Evolutionary conservation across 1,140 invertebrate species (phyloP).

Genomic region (Trachymyrmex septentrionalis): DNA sequence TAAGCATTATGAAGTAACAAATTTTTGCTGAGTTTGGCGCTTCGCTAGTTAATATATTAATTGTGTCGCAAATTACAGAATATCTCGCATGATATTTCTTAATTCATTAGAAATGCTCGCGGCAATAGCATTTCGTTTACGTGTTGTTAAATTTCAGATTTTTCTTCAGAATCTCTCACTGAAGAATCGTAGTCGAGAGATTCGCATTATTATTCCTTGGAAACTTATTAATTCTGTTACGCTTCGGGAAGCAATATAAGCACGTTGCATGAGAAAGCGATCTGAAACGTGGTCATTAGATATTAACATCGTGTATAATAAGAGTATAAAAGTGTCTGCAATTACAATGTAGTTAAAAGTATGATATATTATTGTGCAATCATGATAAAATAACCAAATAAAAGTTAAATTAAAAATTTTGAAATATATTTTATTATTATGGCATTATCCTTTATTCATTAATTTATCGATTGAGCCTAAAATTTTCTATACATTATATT

Average conservation of each 20-base stretch:
- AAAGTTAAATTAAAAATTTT: not conserved
- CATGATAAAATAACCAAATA: not conserved
- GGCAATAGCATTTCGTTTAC: conserved; percentile 27
- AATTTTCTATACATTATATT: too few relatives aligned
- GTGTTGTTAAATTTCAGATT: not conserved
- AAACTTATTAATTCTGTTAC: conserved; percentile 27
- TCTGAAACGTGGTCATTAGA: not conserved
- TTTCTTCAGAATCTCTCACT: too few relatives aligned
- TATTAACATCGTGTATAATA: not conserved
- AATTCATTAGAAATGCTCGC: conserved; percentile 47
- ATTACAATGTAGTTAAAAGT: conserved; percentile 2
- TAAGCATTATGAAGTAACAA: conserved; percentile 21
- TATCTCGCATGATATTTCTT: conserved; percentile 43
- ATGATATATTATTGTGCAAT: too few relatives aligned
- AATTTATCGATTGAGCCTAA: too few relatives aligned
- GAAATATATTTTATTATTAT: not conserved
- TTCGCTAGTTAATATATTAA: conserved; percentile 15
- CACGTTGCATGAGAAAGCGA: not conserved
- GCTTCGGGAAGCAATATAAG: not conserved
- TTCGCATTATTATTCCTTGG: conserved; percentile 8
- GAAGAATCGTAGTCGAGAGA: not conserved
- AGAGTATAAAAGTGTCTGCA: not conserved
- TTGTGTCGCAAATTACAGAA: not conserved
- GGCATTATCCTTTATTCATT: too few relatives aligned
- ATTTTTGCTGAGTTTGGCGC: not conserved